Conservation (phyloP, 1,140 invertebrate species). For the Drosophila kepulauana region DNA sequence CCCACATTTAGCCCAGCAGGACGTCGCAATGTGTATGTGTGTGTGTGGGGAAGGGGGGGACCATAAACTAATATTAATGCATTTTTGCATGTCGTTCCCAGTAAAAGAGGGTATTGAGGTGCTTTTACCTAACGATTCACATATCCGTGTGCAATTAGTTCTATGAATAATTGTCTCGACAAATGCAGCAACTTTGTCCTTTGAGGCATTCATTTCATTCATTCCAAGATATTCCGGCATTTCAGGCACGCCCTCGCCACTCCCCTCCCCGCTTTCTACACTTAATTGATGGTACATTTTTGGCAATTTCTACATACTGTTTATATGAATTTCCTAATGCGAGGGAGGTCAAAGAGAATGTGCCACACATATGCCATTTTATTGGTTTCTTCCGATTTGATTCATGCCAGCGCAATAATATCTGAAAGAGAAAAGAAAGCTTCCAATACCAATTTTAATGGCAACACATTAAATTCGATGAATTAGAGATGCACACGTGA, state of each 20-base stretch:
- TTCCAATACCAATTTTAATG: constrained; percentile 11
- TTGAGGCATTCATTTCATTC: constrained; percentile 15
- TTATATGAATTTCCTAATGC: constrained; percentile 20
- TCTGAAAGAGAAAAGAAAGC: neutral
- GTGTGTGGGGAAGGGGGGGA: neutral
- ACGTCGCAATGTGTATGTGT: neutral
- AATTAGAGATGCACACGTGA: constrained; percentile 1
- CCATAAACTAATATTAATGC: constrained; percentile 68
- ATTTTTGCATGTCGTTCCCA: constrained; percentile 65
- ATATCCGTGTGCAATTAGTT: constrained; percentile 72
- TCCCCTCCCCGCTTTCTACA: neutral
- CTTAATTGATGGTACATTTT: constrained; percentile 41
- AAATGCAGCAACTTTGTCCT: constrained; percentile 40
- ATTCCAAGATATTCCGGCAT: constrained; percentile 22
- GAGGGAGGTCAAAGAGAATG: constrained; percentile 13
- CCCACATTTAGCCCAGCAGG: constrained; percentile 20
- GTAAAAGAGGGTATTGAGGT: neutral
- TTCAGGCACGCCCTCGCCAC: constrained; percentile 7
- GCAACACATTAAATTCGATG: neutral
- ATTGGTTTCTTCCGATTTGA: constrained; percentile 57
- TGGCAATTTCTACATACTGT: constrained; percentile 11
- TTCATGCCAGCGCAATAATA: constrained; percentile 50
- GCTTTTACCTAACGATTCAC: constrained; percentile 49
- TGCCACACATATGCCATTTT: constrained; percentile 62
- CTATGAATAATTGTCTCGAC: constrained; percentile 64